These are phyloP conservation scores for Cephus pygmeus DNA, from an alignment of 2,888 invertebrate genomes.

Conservation along the genomic window DNA sequence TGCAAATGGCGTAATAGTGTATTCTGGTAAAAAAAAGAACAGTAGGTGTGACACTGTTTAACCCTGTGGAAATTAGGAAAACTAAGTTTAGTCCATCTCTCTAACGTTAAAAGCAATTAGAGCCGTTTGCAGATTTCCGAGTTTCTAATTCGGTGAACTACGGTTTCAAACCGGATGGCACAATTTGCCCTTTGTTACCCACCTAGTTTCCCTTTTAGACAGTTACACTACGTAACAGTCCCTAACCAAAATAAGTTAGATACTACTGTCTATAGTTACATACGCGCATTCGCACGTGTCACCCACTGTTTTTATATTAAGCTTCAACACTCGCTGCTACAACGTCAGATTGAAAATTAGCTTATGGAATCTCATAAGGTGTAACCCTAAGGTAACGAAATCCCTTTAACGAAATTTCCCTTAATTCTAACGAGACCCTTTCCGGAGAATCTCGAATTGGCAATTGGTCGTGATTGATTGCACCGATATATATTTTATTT, in stretches of 20 bases:
- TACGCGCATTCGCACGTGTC: not conserved
- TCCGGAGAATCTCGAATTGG: conserved; percentile 18
- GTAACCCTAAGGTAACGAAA: not conserved
- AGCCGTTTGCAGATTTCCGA: conserved; percentile 6
- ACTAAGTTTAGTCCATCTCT: not conserved
- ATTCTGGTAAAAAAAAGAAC: not conserved
- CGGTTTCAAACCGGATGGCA: not conserved
- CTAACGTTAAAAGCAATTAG: not conserved
- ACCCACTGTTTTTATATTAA: not conserved
- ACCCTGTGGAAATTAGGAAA: not conserved
- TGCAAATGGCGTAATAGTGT: not conserved
- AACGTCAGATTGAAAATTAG: not conserved
- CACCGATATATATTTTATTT: conserved; percentile 16
- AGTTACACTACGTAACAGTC: not conserved
- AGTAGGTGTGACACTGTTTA: not conserved
- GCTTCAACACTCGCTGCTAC: not conserved
- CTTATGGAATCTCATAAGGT: not conserved
- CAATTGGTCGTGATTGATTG: conserved; percentile 23
- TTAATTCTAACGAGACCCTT: not conserved
- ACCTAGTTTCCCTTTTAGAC: not conserved
- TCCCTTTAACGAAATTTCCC: not conserved
- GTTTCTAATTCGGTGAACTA: conserved; percentile 3
- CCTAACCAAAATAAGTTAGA: not conserved
- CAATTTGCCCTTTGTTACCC: not conserved
- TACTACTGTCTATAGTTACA: not conserved